These are phyloP conservation scores for Chaitophorus viminalis DNA, from an alignment of 2,888 invertebrate species.

Conservation along the genomic window DNA sequence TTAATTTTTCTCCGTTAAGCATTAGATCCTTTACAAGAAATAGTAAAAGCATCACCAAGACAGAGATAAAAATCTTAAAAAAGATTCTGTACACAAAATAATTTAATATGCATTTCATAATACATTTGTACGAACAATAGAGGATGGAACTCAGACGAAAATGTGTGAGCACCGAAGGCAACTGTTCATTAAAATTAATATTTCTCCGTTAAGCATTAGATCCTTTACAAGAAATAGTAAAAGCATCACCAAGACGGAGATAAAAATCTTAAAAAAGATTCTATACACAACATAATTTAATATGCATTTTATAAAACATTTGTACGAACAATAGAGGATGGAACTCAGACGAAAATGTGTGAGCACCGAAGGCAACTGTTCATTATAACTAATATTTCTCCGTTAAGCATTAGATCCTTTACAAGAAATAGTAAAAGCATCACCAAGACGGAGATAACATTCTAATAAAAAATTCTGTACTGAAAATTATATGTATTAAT, in stretches of 20 bases:
- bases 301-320: neutral
- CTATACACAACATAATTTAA: neutral
- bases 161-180: constrained; percentile 37
- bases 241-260: constrained; percentile 36
- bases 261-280: neutral
- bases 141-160: constrained; percentile 36
- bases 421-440: constrained; percentile 20
- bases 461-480: no score
- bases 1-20: constrained; percentile 40
- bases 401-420: constrained; percentile 36
- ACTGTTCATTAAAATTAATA: neutral
- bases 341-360: constrained; percentile 39
- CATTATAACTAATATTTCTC: neutral
- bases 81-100: no score
- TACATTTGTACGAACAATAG: constrained; percentile 19
- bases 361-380: constrained; percentile 41
- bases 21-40: constrained; percentile 5
- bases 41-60: constrained; percentile 33
- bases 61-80: no score
- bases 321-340: constrained; percentile 28
- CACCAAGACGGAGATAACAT: constrained; percentile 22
- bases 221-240: neutral
- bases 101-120: neutral
- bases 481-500: no score
- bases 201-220: constrained; percentile 29